A percentile compares a stretch with the other conserved stretches of the same genome.
phyloP scores from a whole-genome alignment of 1,140 invertebrate species.

The Drosophila busckii region DNA sequence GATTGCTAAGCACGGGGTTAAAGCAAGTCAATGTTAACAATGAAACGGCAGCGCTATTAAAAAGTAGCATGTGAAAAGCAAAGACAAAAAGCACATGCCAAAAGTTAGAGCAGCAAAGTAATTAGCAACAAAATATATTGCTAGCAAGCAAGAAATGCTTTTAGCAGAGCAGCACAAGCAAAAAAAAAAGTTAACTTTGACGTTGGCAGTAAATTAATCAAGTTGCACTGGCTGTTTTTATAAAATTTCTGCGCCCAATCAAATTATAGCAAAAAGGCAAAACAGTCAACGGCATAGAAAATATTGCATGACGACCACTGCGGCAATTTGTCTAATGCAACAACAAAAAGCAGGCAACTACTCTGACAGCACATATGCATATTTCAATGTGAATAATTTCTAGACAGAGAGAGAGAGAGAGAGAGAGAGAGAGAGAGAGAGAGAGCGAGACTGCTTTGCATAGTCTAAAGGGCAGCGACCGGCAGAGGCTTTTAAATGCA shows the following conservation, averaged over 20 bases:
- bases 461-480: conserved; percentile 28
- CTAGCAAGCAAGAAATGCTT: too few species aligned
- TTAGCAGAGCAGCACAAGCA: too few species aligned
- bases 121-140: too few species aligned
- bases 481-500: conserved; percentile 50
- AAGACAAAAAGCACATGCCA: neutral
- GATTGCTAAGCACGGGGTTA: too few species aligned
- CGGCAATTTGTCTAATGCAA: conserved; percentile 46
- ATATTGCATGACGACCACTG: conserved; percentile 15
- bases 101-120: too few species aligned
- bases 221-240: neutral
- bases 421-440: neutral
- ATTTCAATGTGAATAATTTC: conserved; percentile 39
- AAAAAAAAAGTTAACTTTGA: too few species aligned
- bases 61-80: neutral
- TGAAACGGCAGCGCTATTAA: too few species aligned
- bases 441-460: conserved; percentile 1
- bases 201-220: too few species aligned
- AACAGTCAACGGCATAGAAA: too few species aligned
- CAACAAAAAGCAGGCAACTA: conserved; percentile 10
- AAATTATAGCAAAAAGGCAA: conserved; percentile 18
- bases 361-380: conserved; percentile 39
- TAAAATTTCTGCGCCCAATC: conserved; percentile 5
- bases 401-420: neutral
- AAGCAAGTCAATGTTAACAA: too few species aligned